Percentiles rank a stretch among this genome's conserved stretches.
phyloP scores from a whole-genome alignment of 1,140 invertebrate genomes.

The Bombus cullumanus region DNA sequence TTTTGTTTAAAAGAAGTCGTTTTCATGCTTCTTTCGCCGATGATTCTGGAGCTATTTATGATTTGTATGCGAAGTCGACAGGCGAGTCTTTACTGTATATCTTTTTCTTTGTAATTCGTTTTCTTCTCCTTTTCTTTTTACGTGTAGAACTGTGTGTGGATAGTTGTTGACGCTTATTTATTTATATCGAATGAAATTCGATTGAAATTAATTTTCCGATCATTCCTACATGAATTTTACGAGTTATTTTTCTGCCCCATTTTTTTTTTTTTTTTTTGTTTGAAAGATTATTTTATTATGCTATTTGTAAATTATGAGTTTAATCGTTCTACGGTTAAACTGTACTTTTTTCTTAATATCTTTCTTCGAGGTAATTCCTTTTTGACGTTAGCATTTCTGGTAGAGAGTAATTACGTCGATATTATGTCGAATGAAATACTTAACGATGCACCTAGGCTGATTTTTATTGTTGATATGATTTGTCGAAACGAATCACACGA shows the following conservation, averaged over 20 bases:
- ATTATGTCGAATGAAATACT: neutral
- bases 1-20: conserved; percentile 9
- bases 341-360: too few relatives aligned
- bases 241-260: neutral
- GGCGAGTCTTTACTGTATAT: neutral
- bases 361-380: neutral
- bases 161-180: conserved; percentile 50
- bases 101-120: neutral
- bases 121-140: neutral
- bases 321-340: too few relatives aligned
- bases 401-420: neutral
- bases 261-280: too few relatives aligned
- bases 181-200: conserved; percentile 4
- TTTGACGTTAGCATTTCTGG: neutral
- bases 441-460: neutral
- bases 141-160: neutral
- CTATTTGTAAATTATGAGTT: neutral
- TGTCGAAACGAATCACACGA: conserved; percentile 7
- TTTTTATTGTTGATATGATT: neutral
- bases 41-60: conserved; percentile 30
- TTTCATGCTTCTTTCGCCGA: conserved; percentile 19
- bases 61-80: conserved; percentile 15
- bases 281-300: neutral
- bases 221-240: neutral
- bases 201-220: neutral